Conservation (phyloP, 2,888 invertebrate species). For the Leucania comma region DNA sequence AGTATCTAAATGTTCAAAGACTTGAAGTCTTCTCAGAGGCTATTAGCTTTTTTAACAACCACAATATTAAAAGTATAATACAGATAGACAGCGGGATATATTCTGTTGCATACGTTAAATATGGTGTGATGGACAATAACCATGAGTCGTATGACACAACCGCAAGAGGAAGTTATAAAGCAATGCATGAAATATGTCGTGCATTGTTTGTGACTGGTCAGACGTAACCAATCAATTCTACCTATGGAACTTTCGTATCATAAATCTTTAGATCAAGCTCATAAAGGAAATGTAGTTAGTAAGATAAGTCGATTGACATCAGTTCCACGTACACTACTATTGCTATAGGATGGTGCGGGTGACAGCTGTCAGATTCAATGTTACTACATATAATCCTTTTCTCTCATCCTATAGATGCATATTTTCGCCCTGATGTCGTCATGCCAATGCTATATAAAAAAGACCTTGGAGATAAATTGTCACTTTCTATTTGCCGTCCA, state of each 20-base stretch:
- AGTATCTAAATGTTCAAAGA: background rate
- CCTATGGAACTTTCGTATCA: slow-evolving; percentile 36
- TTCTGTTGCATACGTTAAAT: background rate
- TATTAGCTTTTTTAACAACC: background rate
- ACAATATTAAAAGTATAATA: background rate
- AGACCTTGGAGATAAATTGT: too few relatives aligned
- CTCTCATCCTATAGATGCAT: too few relatives aligned
- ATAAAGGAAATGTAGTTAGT: background rate
- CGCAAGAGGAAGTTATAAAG: slow-evolving; percentile 44
- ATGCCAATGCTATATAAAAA: too few relatives aligned
- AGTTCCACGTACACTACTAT: background rate
- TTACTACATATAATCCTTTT: too few relatives aligned
- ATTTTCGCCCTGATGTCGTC: too few relatives aligned
- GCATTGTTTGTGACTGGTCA: slow-evolving; percentile 66
- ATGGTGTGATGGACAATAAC: slow-evolving; percentile 4
- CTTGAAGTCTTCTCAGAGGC: background rate
- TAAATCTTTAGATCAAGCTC: slow-evolving; percentile 21
- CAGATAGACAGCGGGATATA: slow-evolving; percentile 9
- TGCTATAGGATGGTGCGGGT: too few relatives aligned
- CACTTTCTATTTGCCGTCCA: too few relatives aligned
- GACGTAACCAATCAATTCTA: slow-evolving; percentile 58
- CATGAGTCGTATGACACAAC: slow-evolving; percentile 23
- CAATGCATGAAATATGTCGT: slow-evolving; percentile 38
- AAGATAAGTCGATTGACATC: background rate
- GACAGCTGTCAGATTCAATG: too few relatives aligned